Base-by-base conservation (phyloP, 2,113 vertebrate genomes). In the Mesembrinibis cayennensis region DNA sequence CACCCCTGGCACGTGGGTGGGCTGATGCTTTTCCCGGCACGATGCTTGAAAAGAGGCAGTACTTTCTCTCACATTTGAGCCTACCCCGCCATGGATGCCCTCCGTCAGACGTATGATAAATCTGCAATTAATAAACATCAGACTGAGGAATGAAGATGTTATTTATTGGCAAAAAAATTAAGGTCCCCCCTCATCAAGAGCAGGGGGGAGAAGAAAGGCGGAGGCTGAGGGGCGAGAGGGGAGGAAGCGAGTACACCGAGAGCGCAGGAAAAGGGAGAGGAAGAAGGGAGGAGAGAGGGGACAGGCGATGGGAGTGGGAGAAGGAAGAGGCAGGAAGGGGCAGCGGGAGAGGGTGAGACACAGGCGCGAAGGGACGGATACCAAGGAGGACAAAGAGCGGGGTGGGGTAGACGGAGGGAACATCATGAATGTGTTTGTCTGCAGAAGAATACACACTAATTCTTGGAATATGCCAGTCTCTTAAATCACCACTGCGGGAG, bases 391-490 rank as follows among this genome's bases (percentile, higher is more conserved):
- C 56, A 83, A 94, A 95, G 42, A 76, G 42, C 5, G 0, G 40
- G 25, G 56, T 56, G 67, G 86, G 63, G 83, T 44, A 71, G 74
- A 83, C 4, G 17, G 45, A 79, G 44, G 50, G 61, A 93, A 72
- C 3, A 45, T 66, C 61, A 90, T 59, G 61, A 92, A 89, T 83
- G 80, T 52, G 40, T 59, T 91, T 81, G 72, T 67, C 88, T 58
- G 44, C 70, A 96, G 74, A 96, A 94, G 87, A 89, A 95, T 87
- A 71, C 63, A 70, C 1, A 1, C 67, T 93, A 71, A 82, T 90
- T 95, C 71, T 95, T 92, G 85, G 85, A 94, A 86, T 77, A 89
- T 53, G 92, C 58, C 85, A 74, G 53, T 49, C 53, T 62, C 67
- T 91, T 94, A 93, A 96, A 93, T 86, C 85, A 83, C 55, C 0